A percentile compares a stretch with the other conserved stretches of the same genome.
Conservation (phyloP, 92 coral and sea anemone species). For the Epizoanthus stellaris region DNA sequence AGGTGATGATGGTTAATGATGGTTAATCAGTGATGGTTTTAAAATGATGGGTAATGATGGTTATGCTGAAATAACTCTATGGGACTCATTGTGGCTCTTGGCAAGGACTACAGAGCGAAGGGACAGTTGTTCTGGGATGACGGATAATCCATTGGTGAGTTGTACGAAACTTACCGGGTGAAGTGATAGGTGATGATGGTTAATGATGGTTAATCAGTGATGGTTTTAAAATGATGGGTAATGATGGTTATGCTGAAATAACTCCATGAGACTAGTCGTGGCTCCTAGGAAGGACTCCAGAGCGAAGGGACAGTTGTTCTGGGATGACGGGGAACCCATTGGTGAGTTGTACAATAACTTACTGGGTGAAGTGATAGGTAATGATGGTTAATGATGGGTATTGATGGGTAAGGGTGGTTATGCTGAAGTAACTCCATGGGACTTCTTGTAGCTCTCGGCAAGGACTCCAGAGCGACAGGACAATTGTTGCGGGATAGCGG, state of each 20-base stretch:
- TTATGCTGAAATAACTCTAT: no score
- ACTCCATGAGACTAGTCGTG: slow-evolving; percentile 7
- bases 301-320: slow-evolving; percentile 88
- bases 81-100: slow-evolving; percentile 63
- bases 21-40: not conserved
- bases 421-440: not conserved
- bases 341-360: slow-evolving; percentile 60
- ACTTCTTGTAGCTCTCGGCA: no score
- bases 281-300: slow-evolving; percentile 67
- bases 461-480: no score
- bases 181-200: not conserved
- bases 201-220: not conserved
- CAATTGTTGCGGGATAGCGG: no score
- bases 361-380: not conserved
- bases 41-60: not conserved
- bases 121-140: slow-evolving; percentile 96
- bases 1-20: not conserved
- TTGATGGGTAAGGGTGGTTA: not conserved
- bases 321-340: slow-evolving; percentile 97
- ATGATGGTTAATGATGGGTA: not conserved
- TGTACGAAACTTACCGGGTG: not conserved
- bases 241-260: not conserved
- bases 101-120: slow-evolving; percentile 64
- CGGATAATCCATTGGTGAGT: slow-evolving; percentile 90
- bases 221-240: not conserved